Evolutionary conservation across 2,797 vertebrate genomes (phyloP).

Genomic region (Sebastes itinus): DNA sequence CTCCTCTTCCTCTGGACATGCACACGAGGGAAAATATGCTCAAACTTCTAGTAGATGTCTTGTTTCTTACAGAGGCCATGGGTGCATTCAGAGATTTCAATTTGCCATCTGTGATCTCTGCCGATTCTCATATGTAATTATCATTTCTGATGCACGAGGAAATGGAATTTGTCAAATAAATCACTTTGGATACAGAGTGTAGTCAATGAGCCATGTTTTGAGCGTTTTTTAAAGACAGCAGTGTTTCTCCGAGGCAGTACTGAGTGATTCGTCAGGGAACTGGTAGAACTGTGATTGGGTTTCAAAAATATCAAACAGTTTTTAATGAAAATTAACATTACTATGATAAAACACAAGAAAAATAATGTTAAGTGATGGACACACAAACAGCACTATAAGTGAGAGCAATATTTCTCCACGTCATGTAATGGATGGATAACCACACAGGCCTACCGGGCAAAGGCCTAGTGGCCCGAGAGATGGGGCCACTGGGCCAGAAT

Average conservation of each 20-base stretch:
- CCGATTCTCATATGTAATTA: not conserved
- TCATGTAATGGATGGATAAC: not conserved
- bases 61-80: not conserved
- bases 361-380: not conserved
- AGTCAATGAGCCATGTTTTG: not conserved
- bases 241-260: not conserved
- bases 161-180: slow-evolving; percentile 1
- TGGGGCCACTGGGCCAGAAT: not conserved
- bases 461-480: not conserved
- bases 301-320: not conserved
- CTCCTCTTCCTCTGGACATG: not conserved
- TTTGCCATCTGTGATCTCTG: not conserved
- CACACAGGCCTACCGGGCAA: not conserved
- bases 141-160: not conserved
- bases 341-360: not conserved
- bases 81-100: not conserved
- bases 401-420: not conserved
- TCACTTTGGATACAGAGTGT: not conserved
- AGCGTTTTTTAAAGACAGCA: not conserved
- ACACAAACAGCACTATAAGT: not conserved
- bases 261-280: not conserved
- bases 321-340: not conserved
- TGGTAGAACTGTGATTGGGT: not conserved
- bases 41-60: not conserved
- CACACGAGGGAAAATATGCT: not conserved